A percentile compares a stretch with the other conserved stretches of the same genome.
phyloP scores from a whole-genome alignment of 2,888 invertebrate genomes.

The Meiosimyza platycephala region DNA sequence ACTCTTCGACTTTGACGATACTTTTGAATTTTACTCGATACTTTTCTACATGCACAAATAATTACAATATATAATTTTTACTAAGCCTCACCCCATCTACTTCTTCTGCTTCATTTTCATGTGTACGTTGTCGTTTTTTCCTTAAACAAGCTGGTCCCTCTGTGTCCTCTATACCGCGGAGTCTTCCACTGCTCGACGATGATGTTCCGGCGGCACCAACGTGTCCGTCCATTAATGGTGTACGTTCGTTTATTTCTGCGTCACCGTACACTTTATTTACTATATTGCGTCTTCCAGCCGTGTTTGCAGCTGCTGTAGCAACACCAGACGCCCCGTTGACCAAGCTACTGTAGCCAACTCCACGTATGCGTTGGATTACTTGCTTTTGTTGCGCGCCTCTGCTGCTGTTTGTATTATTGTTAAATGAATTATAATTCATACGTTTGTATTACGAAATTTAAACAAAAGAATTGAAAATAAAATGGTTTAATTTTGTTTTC shows the following conservation, averaged over 20 bases:
- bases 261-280: slow-evolving; percentile 13
- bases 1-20: no score
- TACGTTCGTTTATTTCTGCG: slow-evolving; percentile 71
- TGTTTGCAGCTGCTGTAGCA: background rate
- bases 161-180: slow-evolving; percentile 46
- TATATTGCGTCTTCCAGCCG: background rate
- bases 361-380: slow-evolving; percentile 37
- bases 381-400: slow-evolving; percentile 17
- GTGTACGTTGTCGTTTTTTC: slow-evolving; percentile 55
- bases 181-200: slow-evolving; percentile 45
- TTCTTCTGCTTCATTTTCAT: slow-evolving; percentile 64
- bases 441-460: slow-evolving; percentile 6
- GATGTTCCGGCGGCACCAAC: slow-evolving; percentile 52
- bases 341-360: slow-evolving; percentile 30
- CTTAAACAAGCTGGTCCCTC: slow-evolving; percentile 54
- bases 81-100: slow-evolving; percentile 69
- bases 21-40: no score
- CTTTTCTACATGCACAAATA: background rate
- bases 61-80: background rate
- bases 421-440: slow-evolving; percentile 34
- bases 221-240: slow-evolving; percentile 89
- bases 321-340: slow-evolving; percentile 9
- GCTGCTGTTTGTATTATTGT: slow-evolving; percentile 15
- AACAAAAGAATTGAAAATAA: background rate
- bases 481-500: background rate